These are phyloP conservation scores for Pangasius krempfi DNA, from an alignment of 2,797 vertebrate genomes.

Conservation along the genomic window DNA sequence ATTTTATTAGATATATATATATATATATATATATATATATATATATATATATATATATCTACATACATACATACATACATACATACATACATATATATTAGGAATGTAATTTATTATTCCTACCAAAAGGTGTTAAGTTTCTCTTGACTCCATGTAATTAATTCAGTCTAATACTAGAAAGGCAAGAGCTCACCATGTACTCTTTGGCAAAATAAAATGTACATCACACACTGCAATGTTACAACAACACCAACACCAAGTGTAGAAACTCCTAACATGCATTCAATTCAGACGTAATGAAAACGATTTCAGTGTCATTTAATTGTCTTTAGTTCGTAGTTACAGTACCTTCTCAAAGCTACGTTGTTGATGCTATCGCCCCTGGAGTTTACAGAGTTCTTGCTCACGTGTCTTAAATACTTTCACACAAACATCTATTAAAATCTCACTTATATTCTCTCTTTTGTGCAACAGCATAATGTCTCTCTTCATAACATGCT, in stretches of 20 bases:
- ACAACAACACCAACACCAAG: slow-evolving; percentile 54
- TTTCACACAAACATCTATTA: slow-evolving; percentile 34
- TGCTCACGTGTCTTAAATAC: slow-evolving; percentile 21
- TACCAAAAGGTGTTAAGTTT: slow-evolving; percentile 65
- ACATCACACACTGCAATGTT: slow-evolving; percentile 39
- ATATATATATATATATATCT: not conserved
- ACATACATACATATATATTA: not conserved
- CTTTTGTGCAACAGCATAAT: slow-evolving; percentile 51
- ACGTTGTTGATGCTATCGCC: not conserved
- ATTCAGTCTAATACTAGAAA: slow-evolving; percentile 72
- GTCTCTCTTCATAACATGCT: slow-evolving; percentile 47
- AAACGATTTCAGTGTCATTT: slow-evolving; percentile 8
- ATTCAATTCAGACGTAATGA: slow-evolving; percentile 33
- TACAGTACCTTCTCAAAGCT: not conserved
- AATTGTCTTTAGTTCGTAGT: not conserved
- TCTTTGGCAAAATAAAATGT: slow-evolving; percentile 64
- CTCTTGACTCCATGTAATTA: slow-evolving; percentile 53
- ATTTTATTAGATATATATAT: not conserved
- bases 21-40: not conserved
- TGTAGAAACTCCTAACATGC: slow-evolving; percentile 46
- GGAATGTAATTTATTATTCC: slow-evolving; percentile 11
- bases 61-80: too few species aligned
- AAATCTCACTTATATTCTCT: slow-evolving; percentile 44
- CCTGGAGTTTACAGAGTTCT: not conserved
- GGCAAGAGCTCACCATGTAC: slow-evolving; percentile 67